Evolutionary conservation across 2,888 invertebrate genomes (phyloP).

Genomic region (Tinea semifulvella): DNA sequence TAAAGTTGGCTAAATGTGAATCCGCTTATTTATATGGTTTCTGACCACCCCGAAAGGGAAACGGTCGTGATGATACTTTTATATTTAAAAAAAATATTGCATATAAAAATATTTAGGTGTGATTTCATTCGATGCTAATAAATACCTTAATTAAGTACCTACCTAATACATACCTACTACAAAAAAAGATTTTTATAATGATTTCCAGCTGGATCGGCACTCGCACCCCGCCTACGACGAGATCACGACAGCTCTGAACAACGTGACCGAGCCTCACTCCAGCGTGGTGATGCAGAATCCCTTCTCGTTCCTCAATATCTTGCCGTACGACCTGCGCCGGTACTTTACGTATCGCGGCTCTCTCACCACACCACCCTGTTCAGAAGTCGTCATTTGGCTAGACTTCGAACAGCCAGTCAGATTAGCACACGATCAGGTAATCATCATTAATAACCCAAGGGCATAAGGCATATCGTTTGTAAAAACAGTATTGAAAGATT

Average conservation of each 20-base stretch:
- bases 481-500: too few relatives aligned
- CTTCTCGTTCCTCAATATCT: constrained; percentile 62
- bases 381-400: constrained; percentile 87
- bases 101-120: too few relatives aligned
- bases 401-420: constrained; percentile 79
- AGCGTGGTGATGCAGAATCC: constrained; percentile 53
- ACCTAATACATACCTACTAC: too few relatives aligned
- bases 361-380: constrained; percentile 86
- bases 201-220: constrained; percentile 52
- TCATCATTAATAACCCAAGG: neutral
- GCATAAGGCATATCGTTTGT: too few relatives aligned
- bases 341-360: constrained; percentile 90
- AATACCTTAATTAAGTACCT: too few relatives aligned
- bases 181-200: too few relatives aligned
- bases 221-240: constrained; percentile 65
- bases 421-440: constrained; percentile 74
- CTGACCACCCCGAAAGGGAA: too few relatives aligned
- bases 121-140: too few relatives aligned
- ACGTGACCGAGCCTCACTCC: constrained; percentile 64
- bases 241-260: constrained; percentile 63
- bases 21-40: too few relatives aligned
- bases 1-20: too few relatives aligned
- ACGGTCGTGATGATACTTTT: too few relatives aligned
- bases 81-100: too few relatives aligned
- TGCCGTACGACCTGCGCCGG: constrained; percentile 61